Base-by-base conservation (phyloP, 37 sponge, comb jelly and placozoan species). In the Dysidea cf. avara region DNA sequence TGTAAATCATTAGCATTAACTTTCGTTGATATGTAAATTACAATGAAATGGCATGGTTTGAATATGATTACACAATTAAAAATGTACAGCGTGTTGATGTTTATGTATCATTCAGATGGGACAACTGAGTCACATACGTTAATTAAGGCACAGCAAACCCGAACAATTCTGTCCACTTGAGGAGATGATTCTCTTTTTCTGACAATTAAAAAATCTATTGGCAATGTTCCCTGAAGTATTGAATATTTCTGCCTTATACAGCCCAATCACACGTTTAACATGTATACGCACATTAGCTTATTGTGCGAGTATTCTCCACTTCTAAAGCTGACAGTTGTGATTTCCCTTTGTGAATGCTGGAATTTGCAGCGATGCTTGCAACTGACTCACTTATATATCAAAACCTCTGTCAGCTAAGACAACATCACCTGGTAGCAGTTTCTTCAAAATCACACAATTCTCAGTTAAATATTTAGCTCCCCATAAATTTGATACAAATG, bases 241-340 rank as follows among this genome's bases (percentile, higher is more conserved):
- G 71, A 31, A 29, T 80, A 90, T 48, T 80, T 85, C 51, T 82
- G 77, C 24, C 83, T 32, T 1, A 90, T 70, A 43, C 13, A 29
- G 7, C 87, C 87, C n/a, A 25, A 90, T 90, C 1, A 90, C 79
- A 7, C 83, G 30, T 80, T 90, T 82, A 0, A 90, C 87, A 54
- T 90, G 91, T 14, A 90, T 90, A 14, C 82, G 51, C 5, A 90
- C 87, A 85, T 90, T 85, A n/a, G 87, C 91, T n/a, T 21, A 90
- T 85, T 1, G 58, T 54, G 18, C 83, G 30, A 26, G 91, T 86
- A 53, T 77, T 60, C 38, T 90, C 87, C 1, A 90, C 62, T 31
- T 81, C 74, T 1, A 76, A 11, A 0, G 79, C 78, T 34, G 69
- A 22, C 16, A 85, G 82, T 51, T 90, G 91, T 11, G 22, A 21